Evolutionary conservation across 2,888 invertebrate species (phyloP).

Genomic region (Patella ulyssiponensis): DNA sequence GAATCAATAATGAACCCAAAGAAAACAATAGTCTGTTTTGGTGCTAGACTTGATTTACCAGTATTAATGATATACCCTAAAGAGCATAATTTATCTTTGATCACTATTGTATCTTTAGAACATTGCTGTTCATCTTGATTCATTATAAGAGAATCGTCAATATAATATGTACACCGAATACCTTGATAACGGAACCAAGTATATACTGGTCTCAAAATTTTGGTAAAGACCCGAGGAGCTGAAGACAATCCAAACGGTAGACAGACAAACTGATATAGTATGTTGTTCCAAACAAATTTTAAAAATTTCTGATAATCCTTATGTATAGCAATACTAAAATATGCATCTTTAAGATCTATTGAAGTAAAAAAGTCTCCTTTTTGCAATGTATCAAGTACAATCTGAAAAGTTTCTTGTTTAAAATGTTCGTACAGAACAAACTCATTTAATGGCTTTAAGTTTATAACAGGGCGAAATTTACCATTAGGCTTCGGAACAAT

Average conservation of each 20-base stretch:
- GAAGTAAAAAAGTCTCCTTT: background rate
- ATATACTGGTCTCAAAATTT: background rate
- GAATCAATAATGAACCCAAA: background rate
- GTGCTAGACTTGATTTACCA: background rate
- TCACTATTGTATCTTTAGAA: background rate
- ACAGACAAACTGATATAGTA: conserved; percentile 20
- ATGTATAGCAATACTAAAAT: conserved; percentile 15
- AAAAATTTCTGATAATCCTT: conserved; percentile 21
- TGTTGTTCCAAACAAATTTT: conserved; percentile 22
- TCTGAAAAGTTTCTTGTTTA: background rate
- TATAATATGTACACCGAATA: conserved; percentile 12
- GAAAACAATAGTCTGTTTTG: background rate
- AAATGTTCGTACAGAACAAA: conserved; percentile 1
- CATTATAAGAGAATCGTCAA: background rate
- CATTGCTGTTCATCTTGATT: background rate
- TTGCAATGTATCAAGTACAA: background rate
- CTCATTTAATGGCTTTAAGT: background rate
- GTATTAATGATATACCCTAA: background rate
- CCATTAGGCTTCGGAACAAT: conserved; percentile 8
- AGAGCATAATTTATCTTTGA: conserved; percentile 18
- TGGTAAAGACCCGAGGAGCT: background rate
- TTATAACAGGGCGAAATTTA: background rate
- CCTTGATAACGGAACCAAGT: conserved; percentile 14
- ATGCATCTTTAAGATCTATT: background rate
- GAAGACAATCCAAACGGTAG: background rate